Evolutionary conservation across 2,888 invertebrate species (phyloP), one percentile per base, ranked within the genome.

Genomic region (Diploptera punctata): DNA sequence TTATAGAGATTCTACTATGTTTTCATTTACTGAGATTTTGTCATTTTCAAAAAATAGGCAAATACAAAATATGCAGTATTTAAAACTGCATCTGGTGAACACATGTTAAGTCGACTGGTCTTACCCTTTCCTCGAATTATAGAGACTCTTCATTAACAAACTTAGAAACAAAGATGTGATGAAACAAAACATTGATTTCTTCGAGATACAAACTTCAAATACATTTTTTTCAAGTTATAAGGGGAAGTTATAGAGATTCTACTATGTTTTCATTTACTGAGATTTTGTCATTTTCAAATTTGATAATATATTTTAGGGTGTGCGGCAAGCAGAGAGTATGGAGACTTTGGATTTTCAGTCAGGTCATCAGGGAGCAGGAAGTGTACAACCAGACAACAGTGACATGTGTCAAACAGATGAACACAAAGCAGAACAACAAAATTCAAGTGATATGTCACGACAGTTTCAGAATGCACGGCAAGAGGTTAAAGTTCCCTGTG

Each of bases 391-490:
- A 75, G 78, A 86, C 80, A 75, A 80, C 21, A 77, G 77, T 31
- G 83, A 82, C 68, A 85, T 82, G 21, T 86, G 87, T 26, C 93
- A 93, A 84, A 95, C 95, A 0, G 95, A 95, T 81, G 95, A 95
- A 82, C 93, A 91, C 81, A 94, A 94, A 85, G 93, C 92, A 0
- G 88, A 89, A 79, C 85, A 86, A 38, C 86, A 83, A 73, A 77
- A 78, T 79, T 65, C 65, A 10, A 62, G 72, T 7, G 68, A 70
- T 9, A 76, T 81, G 44, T 81, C 80, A 61, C 80, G 80, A 18
- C 81, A 72, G 33, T 18, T 70, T 18, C 43, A 68, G 33, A 43
- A 68, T 9, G 54, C 71, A 24, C 82, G 82, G 76, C 84, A 87
- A 77, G 84, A 85, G 67, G 84, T 85, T 18, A 83, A 85, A 69